Evolutionary conservation across 2,113 vertebrate species (phyloP).

Genomic region (Carassius gibelio): DNA sequence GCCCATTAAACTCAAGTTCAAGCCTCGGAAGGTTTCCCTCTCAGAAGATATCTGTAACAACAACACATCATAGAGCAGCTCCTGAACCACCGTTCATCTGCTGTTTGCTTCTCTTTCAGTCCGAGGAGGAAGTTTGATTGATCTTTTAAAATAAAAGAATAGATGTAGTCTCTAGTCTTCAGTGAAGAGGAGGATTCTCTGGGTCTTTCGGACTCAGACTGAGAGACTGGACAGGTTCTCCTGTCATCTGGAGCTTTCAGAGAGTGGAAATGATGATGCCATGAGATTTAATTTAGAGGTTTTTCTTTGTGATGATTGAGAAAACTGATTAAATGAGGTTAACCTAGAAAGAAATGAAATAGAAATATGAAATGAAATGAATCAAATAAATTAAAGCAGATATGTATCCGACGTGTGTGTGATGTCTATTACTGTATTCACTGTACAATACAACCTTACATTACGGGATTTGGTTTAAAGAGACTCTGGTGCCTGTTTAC

Average conservation of each 20-base stretch:
- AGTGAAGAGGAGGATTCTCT: not conserved
- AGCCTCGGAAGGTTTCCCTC: conserved; percentile 1
- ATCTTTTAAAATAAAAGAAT: conserved; percentile 20
- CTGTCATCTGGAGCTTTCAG: no score
- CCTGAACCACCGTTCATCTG: no score
- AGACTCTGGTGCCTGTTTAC: no score
- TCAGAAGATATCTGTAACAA: not conserved
- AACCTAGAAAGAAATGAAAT: not conserved
- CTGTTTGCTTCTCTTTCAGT: not conserved
- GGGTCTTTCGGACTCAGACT: no score
- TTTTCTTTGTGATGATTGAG: not conserved
- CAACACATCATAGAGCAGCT: not conserved
- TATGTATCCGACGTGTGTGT: no score
- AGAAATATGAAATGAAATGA: not conserved
- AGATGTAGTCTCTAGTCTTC: not conserved
- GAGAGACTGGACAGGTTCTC: no score
- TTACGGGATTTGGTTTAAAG: no score
- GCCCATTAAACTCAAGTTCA: conserved; percentile 40
- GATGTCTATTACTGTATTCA: no score
- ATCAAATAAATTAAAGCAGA: no score
- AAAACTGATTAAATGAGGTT: not conserved
- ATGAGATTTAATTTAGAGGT: not conserved
- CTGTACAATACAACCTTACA: no score
- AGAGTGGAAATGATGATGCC: no score
- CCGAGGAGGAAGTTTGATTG: not conserved